Base-by-base conservation (phyloP, 2,888 invertebrate species). In the Sarcophaga variegata region DNA sequence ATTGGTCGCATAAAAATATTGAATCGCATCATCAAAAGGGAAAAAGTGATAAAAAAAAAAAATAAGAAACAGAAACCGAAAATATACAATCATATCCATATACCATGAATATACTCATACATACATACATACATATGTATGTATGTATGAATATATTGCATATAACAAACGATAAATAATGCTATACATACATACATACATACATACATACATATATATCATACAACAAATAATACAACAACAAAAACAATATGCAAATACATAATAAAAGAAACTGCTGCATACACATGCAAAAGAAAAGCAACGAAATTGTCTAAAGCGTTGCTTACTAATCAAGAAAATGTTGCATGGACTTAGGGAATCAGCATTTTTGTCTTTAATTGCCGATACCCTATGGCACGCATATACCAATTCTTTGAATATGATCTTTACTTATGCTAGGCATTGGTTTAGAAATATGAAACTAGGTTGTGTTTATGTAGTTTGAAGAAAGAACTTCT, bases 1-100 rank as follows among this genome's bases (percentile, higher is more conserved):
- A 87, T 87, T 87, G 87, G 87, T 87, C 87, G 70, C 87, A 83
- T 76, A 78, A 84, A 87, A 87, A 81, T 87, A 87, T 87, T 84
- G 87, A 87, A 87, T 87, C 81, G 62, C 76, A 76, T 77, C 71
- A 67, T 71, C 66, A 67, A 67, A 75, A 71, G 76, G 76, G 80
- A 80, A 71, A 76, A 72, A 54, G 62, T n/a, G n/a, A 37, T 37
- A 8, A 37, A 37, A 37, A 37, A 27, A 27, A 4, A 37, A 37
- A 37, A 37, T 37, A 37, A 37, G 37, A 37, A 37, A 37, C 10
- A 37, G 37, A 37, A 37, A 37, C 37, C 37, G 8, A 37, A 37
- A 37, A 37, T 10, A 37, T 37, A 37, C 37, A 37, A 37, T 37
- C 37, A 37, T 37, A 37, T 37, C 6, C 37, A 37, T 37, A 37